phyloP scores from a whole-genome alignment of 2,113 vertebrate genomes.

The Pavo muticus region DNA sequence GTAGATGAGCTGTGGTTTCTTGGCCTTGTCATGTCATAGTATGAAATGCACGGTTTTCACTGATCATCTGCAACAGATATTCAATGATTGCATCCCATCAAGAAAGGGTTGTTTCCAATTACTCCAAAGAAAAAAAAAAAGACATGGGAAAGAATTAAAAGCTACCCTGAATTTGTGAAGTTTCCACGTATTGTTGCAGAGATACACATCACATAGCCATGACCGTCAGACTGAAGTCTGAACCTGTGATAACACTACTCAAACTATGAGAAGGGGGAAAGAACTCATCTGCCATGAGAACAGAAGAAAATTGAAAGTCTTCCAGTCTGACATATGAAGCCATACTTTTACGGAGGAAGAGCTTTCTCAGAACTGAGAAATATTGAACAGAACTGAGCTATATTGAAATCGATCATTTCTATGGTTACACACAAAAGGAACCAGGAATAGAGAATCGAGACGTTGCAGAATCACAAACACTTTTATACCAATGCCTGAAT shows the following conservation, averaged over 20 bases:
- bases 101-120: background rate
- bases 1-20: background rate
- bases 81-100: background rate
- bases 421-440: background rate
- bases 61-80: background rate
- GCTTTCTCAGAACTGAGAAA: background rate
- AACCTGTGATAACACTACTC: background rate
- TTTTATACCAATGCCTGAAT: background rate
- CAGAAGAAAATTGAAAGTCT: background rate
- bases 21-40: background rate
- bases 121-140: background rate
- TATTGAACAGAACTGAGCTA: background rate
- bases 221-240: background rate
- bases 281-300: background rate
- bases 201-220: background rate
- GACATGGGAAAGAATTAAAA: background rate
- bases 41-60: fast-evolving
- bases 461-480: background rate
- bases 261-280: background rate
- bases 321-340: background rate
- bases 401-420: background rate
- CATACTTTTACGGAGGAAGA: background rate
- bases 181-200: background rate
- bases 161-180: background rate
- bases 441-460: background rate